phyloP scores from a whole-genome alignment of 2,888 invertebrate species.

The Drosophila neoperkinsi region DNA sequence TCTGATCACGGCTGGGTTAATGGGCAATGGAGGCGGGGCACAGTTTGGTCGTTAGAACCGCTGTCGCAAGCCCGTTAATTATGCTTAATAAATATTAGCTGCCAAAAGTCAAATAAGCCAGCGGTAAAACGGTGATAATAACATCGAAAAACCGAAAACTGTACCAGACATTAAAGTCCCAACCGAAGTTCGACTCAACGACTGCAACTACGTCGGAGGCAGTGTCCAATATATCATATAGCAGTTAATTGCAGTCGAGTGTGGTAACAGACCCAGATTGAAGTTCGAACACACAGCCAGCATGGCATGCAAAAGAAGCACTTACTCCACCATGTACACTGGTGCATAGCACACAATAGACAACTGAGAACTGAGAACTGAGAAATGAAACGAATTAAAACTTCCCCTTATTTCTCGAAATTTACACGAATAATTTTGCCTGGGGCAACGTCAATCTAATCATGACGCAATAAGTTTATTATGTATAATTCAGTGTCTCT shows the following conservation, averaged over 20 bases:
- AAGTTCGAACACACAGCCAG: conserved; percentile 18
- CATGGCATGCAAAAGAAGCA: conserved; percentile 28
- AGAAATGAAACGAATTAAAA: neutral
- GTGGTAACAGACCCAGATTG: conserved; percentile 34
- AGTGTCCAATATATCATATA: conserved; percentile 52
- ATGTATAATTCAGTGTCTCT: too few relatives aligned
- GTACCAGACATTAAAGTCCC: conserved; percentile 6
- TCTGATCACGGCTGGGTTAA: conserved; percentile 22
- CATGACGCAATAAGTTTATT: neutral
- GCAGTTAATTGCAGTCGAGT: conserved; percentile 60
- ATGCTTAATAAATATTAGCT: conserved; percentile 75
- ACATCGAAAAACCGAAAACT: conserved; percentile 28
- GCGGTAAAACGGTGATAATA: conserved; percentile 46
- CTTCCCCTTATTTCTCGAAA: neutral
- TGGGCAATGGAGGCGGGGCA: conserved; percentile 14
- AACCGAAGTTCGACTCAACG: neutral
- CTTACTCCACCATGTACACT: conserved; percentile 41
- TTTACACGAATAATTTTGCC: neutral
- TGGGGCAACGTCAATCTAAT: neutral
- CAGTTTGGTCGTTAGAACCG: conserved; percentile 36
- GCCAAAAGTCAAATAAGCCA: conserved; percentile 76
- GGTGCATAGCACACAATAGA: conserved; percentile 1
- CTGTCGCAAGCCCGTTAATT: conserved; percentile 53
- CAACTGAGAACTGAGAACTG: neutral
- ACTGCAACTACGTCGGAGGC: conserved; percentile 9